Evolutionary conservation across 1,140 invertebrate species (phyloP).

Genomic region (Hesperophylax magnus): DNA sequence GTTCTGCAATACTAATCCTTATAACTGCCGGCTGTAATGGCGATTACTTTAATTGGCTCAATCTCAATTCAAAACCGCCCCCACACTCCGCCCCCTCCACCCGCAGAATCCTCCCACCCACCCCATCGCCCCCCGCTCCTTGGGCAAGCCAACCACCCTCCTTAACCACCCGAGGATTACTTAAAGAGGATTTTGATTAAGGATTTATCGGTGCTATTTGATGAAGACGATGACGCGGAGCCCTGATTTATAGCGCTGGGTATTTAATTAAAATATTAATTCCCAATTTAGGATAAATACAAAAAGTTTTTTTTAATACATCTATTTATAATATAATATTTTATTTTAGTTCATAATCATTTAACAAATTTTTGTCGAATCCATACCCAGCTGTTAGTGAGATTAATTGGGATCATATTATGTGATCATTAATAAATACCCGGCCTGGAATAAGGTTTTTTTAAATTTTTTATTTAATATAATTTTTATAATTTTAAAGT

Average conservation of each 20-base stretch:
- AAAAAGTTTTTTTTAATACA: too few species aligned
- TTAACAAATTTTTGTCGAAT: too few species aligned
- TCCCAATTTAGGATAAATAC: too few species aligned
- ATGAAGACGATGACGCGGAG: slow-evolving; percentile 40
- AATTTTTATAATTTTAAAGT: too few species aligned
- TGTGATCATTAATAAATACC: too few species aligned
- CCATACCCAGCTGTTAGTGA: too few species aligned
- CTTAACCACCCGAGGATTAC: slow-evolving; percentile 29
- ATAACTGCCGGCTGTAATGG: slow-evolving; percentile 71
- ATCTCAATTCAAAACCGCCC: slow-evolving; percentile 72
- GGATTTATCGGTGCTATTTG: slow-evolving; percentile 44
- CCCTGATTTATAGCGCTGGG: slow-evolving; percentile 12
- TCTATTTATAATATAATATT: too few species aligned
- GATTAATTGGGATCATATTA: too few species aligned
- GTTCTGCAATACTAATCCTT: slow-evolving; percentile 70
- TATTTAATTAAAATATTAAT: too few species aligned
- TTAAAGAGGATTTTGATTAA: slow-evolving; percentile 48
- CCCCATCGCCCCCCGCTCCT: slow-evolving; percentile 6
- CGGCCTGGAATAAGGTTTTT: too few species aligned
- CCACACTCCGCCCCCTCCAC: slow-evolving; percentile 1
- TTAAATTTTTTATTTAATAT: too few species aligned
- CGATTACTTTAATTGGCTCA: slow-evolving; percentile 74
- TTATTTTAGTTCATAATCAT: too few species aligned
- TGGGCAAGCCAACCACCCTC: neutral
- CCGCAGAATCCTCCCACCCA: neutral